Base-by-base conservation (phyloP, 2,797 vertebrate species). In the Danio kyathit region DNA sequence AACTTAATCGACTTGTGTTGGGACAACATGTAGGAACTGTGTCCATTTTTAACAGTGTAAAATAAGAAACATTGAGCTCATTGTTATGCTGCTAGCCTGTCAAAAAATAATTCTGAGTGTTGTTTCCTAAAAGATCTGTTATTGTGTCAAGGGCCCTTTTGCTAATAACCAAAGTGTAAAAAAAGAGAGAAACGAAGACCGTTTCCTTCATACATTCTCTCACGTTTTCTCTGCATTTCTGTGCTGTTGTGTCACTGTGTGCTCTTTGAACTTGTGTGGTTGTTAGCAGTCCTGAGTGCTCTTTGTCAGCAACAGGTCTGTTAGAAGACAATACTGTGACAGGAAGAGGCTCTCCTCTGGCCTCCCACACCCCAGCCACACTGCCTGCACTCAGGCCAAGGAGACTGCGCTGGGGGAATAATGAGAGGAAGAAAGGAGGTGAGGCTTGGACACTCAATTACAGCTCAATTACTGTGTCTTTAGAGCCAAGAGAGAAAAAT, bases 261-360 rank as follows among this genome's bases (percentile, higher is more conserved):
- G 88, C 84, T 90, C 88, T 91, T 88, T 94, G 92, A 94, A 93
- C 91, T 89, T 92, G 89, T 83, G 57, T 82, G 86, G 87, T 91
- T 89, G 88, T 91, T 91, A 93, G 93, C 90, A 94, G 83, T 83
- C 84, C 85, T 91, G 91, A 91, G 90, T 90, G 88, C 88, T 90
- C 89, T 92, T 89, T 81, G 88, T 92, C 90, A 92, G 90, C 76
- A 86, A 85, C 84, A 80, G 88, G 60, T 88, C 80, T 54, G 44
- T 82, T 86, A 74, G 74, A 91, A 89, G 90, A 93, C 90, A 93
- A 92, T 91, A 79, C 88, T 86, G 89, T 85, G 88, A 92, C 90
- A 92, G 90, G 89, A 92, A 88, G 90, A 87, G 86, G 84, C 86
- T 91, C 79, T 86, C 79, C 81, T 79, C 85, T 87, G 90, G 90